Evolutionary conservation across 2,797 vertebrate genomes (phyloP), one percentile per base, ranked within the genome.

Genomic region (Phalloptychus januarius): DNA sequence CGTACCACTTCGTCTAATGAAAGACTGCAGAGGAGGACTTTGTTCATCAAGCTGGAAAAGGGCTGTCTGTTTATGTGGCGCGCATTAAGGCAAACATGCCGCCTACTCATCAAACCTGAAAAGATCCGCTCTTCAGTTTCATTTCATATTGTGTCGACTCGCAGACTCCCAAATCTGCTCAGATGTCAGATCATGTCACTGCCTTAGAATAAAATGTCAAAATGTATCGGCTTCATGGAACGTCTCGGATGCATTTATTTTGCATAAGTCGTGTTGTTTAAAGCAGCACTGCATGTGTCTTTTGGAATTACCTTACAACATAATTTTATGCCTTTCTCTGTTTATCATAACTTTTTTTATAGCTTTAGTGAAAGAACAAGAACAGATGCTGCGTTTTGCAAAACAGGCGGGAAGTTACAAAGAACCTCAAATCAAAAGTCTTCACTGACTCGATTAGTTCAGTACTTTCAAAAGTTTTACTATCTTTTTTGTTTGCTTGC

Each of bases 1-100:
- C 72, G 38, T 42, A 42, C 71, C 52, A 48, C 71, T 67, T 78
- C 52, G 40, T 23, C 36, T 67, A 72, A 72, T 75, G 48, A 84
- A 71, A 83, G 52, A 76, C 73, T 74, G 42, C 71, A 38, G 63
- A 16, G 71, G 71, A 76, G 33, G 48, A 69, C 36, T 15, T n/a
- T 16, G 40, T 75, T 75, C 52, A 63, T 80, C 25, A 45, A 44
- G 56, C 71, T 33, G 20, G 56, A 52, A 13, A 50, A 70, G 33
- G 61, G 58, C 28, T 44, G 54, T 38, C 23, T 75, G 69, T 71
- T 72, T 71, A 18, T 20, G 33, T 73, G 31, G 12, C 13, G 25
- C 7, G 7, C 20, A 54, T 76, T 20, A 45, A 48, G 65, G 50
- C 74, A 56, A 69, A 61, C 42, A 63, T 54, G 38, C 31, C 28